A percentile compares a stretch with the other conserved stretches of the same genome.
These are phyloP conservation scores for Pelvicachromis taeniatus DNA, from an alignment of 2,113 vertebrate species.

Conservation along the genomic window DNA sequence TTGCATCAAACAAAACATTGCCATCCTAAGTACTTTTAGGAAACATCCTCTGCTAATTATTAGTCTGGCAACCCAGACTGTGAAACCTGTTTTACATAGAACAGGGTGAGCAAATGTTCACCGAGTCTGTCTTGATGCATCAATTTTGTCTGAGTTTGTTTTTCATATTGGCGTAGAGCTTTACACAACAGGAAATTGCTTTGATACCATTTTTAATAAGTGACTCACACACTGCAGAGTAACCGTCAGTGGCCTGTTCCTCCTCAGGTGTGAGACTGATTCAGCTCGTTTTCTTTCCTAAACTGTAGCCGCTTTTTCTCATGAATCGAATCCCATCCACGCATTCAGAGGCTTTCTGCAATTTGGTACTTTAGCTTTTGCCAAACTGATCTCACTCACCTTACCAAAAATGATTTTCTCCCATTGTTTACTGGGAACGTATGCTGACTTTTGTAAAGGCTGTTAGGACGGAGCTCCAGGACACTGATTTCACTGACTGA, in stretches of 20 bases:
- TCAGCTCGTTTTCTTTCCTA: neutral
- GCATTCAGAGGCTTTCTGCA: neutral
- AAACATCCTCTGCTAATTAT: neutral
- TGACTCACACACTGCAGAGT: neutral
- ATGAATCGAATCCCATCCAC: neutral
- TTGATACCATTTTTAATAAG: neutral
- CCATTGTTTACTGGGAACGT: neutral
- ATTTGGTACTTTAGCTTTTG: neutral
- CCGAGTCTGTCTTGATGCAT: neutral
- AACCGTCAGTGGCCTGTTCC: neutral
- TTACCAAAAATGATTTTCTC: neutral
- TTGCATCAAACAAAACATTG: slow-evolving; percentile 31
- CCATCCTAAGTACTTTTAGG: neutral
- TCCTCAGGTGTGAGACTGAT: neutral
- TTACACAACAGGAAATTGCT: neutral
- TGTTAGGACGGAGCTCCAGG: neutral
- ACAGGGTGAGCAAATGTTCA: neutral
- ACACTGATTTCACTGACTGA: neutral
- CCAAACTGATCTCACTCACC: neutral
- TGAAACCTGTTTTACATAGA: neutral
- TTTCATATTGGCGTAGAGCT: neutral
- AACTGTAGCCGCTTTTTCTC: neutral
- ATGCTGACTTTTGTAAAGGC: neutral
- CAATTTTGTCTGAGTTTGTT: neutral
- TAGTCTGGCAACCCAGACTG: neutral